These are phyloP conservation scores for Intellagama lesueurii DNA, from an alignment of 2,797 vertebrate genomes.

Conservation along the genomic window DNA sequence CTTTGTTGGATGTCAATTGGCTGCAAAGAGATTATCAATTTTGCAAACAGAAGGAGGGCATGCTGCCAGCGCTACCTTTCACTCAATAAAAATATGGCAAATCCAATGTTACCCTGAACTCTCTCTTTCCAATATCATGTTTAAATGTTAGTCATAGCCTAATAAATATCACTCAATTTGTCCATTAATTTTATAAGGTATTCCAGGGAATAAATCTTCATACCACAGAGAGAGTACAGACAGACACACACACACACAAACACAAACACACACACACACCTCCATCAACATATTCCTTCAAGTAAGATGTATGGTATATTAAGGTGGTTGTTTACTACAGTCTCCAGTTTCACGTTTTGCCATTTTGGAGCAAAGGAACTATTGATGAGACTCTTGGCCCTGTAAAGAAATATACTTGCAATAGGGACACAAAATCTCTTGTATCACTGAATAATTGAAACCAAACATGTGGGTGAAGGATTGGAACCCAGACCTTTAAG, in stretches of 20 bases:
- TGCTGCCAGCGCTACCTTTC: background rate
- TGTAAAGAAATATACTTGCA: background rate
- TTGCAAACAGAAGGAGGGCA: background rate
- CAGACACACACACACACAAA: too few species aligned
- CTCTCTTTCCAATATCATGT: constrained; percentile 48
- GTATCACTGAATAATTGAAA: background rate
- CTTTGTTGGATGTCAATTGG: background rate
- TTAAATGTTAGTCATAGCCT: constrained; percentile 52
- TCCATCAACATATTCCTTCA: background rate
- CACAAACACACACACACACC: too few species aligned
- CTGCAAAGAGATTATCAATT: constrained; percentile 10
- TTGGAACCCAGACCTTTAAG: background rate
- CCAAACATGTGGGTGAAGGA: background rate
- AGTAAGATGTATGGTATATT: background rate
- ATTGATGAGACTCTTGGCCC: background rate
- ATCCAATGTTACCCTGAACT: constrained; percentile 52
- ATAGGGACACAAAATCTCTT: background rate
- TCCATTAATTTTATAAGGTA: constrained; percentile 46
- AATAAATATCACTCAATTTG: constrained; percentile 56
- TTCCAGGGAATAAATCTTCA: constrained; percentile 16
- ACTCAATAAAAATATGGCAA: constrained; percentile 60
- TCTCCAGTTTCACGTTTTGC: background rate
- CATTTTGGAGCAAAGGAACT: background rate
- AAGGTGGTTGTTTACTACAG: background rate
- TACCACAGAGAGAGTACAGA: background rate